Evolutionary conservation across 2,797 vertebrate genomes (phyloP), one percentile per base, ranked within the genome.

Genomic region (Cetoscarus ocellatus): DNA sequence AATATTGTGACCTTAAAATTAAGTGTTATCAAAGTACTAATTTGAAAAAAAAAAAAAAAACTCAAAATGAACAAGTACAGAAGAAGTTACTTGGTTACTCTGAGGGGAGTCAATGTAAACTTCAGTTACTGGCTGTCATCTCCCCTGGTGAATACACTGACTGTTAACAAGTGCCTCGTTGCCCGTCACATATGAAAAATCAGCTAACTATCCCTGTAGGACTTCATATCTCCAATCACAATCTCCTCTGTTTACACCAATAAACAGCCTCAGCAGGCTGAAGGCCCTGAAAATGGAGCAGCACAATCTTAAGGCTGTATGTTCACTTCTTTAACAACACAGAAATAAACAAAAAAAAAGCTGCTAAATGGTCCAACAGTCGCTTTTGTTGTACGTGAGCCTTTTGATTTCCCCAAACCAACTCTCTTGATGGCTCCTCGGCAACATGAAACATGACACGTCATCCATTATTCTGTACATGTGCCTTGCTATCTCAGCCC

Each of bases 401-500:
- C 84, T 91, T 93, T 92, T 94, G 94, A 94, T 94, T 95, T 94
- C 94, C 94, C 94, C 87, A 90, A 94, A 91, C 93, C 77, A 59
- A 86, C 91, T 93, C 93, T 94, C 94, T 93, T 94, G 95, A 95
- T 85, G 94, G 92, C 92, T 90, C 86, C 92, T 88, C 89, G 58
- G 93, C 94, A 94, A 93, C 94, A 95, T 93, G 93, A 94, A 95
- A 95, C 94, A 95, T 94, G 95, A 95, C 94, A 95, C 92, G 77
- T 94, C 95, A 95, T 95, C 94, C 91, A 95, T 95, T 95, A 95
- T 95, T 95, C 93, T 93, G 92, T 92, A 93, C 87, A 89, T 94
- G 90, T 90, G 93, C 88, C 91, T 85, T 88, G 91, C 93, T 91
- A 91, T 93, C 92, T 91, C 88, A 87, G 92, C 93, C 89, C 43